These are phyloP conservation scores for Trialeurodes vaporariorum DNA, from an alignment of 1,140 invertebrate species.

Conservation along the genomic window DNA sequence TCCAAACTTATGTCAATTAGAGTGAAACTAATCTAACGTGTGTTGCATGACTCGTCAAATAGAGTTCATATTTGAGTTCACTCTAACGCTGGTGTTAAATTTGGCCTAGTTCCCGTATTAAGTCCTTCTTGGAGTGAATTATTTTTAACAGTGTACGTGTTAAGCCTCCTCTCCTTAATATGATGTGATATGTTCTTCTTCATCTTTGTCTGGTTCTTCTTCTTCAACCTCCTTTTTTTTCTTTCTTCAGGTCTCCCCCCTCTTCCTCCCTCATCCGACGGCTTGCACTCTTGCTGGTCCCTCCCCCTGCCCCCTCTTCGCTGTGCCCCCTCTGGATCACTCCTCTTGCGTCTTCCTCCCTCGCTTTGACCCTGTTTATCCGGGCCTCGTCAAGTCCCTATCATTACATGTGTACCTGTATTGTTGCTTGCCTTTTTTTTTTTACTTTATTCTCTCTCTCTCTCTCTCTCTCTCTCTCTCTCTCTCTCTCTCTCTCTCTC, in stretches of 20 bases:
- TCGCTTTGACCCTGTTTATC: neutral
- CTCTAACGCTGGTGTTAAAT: no score
- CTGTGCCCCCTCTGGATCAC: neutral
- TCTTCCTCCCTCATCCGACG: neutral
- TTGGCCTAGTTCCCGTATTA: no score
- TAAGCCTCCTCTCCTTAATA: neutral
- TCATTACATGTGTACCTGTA: neutral
- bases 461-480: neutral
- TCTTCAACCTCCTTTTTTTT: no score
- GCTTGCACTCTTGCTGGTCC: neutral
- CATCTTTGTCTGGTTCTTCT: no score
- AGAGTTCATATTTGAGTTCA: no score
- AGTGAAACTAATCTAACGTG: no score
- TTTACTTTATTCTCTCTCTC: no score
- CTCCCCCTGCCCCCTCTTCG: no score
- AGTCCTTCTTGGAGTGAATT: no score
- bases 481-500: neutral
- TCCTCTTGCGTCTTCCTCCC: neutral
- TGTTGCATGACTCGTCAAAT: no score
- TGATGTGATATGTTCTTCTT: neutral
- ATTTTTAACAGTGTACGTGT: neutral
- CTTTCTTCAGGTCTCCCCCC: no score
- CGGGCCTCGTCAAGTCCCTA: neutral
- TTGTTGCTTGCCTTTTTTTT: neutral
- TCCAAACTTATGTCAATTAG: no score